Base-by-base conservation (phyloP, 1,140 invertebrate genomes). In the Diabrotica virgifera region DNA sequence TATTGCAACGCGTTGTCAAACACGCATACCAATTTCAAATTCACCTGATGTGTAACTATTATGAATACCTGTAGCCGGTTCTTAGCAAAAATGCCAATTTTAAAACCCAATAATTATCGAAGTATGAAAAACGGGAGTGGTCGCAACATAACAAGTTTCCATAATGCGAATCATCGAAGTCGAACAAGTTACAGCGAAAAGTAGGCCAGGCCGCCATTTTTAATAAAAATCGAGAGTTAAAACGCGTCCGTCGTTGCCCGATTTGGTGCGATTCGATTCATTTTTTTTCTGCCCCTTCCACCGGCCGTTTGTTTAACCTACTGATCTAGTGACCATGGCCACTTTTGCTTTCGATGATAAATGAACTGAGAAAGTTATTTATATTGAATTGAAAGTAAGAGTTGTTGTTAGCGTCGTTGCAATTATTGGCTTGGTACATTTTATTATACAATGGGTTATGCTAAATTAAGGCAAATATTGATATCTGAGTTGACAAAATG, bases 261-360 rank as follows among this genome's bases (percentile, higher is more conserved):
- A 46, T 46, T 46, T 46, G 40, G 40, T 46, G 40, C 40, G 40
- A 46, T 46, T 46, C n/a, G 40, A n/a, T 46, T 46, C 8, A 10
- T 46, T 46, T 46, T 46, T n/a, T 10, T 46, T 46, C 40, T n/a
- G 40, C 11, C 40, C 40, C 40, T 46, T 10, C 40, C 11, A 8
- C 11, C 40, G 8, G 5, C 40, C 40, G 11, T 2, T 10, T 46
- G n/a, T 46, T 36, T 60, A 59, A 56, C 62, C 66, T 56, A 67
- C 66, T 67, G 52, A 67, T 55, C 66, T 50, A 67, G 58, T 67
- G 62, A 67, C 66, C 62, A 55, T 67, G 66, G 63, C 66, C 66
- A 68, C 66, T 68, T 68, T 68, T 68, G 66, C 63, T 68, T 68
- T 68, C 63, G 40, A 46, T 46, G 40, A 46, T 46, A 46, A 46